Evolutionary conservation across 2,113 vertebrate species (phyloP), one percentile per base, ranked within the genome.

Genomic region (Hucho hucho): DNA sequence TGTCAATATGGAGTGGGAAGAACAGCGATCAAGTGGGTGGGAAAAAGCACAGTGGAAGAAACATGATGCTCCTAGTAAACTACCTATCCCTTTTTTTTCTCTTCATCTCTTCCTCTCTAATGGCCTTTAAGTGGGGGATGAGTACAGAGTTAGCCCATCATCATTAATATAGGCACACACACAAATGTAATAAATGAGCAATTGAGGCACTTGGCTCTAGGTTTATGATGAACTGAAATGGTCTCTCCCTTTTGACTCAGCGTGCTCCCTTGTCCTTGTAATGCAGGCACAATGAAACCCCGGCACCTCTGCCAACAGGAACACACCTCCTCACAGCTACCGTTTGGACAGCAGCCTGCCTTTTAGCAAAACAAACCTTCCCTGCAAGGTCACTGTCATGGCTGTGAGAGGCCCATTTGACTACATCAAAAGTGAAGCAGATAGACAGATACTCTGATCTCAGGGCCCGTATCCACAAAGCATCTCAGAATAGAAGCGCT

Each of bases 221-320:
- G n/a, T 61, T 61, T n/a, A 61, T 4, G n/a, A 2, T 61, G 18
- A 61, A 61, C 20, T 61, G 11, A 22, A n/a, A 61, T 61, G n/a
- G n/a, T 61, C n/a, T 20, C 58, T 61, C n/a, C 37, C 13, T 24
- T 24, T 61, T 22, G 58, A n/a, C 65, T 53, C 28, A 49, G 63
- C 77, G 75, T 72, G 75, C 70, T 71, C 74, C 69, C 70, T 68
- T 74, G 80, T 80, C 78, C 80, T 85, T 85, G 78, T 73, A 71
- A 72, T 73, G 73, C 29, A 59, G 24, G 75, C 64, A 78, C 78
- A 76, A 80, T 82, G 78, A 80, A 77, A 82, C 70, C 68, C 67
- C 25, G 64, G 43, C 75, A 71, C 20, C 67, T 49, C 53, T 75
- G 49, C 49, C 49, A 53, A 43, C 37, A 53, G 49, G 49, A 53